These are phyloP conservation scores for Hycleus cichorii DNA, from an alignment of 1,140 invertebrate species.

Conservation along the genomic window DNA sequence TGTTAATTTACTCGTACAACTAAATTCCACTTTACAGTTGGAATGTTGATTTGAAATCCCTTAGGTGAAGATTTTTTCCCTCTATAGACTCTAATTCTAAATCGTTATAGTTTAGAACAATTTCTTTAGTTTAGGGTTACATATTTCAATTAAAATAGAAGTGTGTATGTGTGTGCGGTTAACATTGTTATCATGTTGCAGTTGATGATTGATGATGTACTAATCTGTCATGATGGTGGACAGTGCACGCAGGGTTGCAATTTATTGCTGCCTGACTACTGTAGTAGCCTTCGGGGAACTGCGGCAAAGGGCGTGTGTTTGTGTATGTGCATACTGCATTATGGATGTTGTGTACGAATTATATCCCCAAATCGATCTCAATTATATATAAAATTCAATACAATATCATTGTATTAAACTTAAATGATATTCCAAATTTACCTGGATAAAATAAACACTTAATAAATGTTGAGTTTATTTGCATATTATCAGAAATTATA, in stretches of 20 bases:
- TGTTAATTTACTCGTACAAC: conserved; percentile 22
- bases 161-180: conserved; percentile 5
- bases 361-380: no score
- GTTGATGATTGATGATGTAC: conserved; percentile 39
- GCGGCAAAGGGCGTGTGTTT: not conserved
- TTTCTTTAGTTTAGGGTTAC: conserved; percentile 3
- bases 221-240: conserved; percentile 40
- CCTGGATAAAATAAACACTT: no score
- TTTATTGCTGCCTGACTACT: conserved; percentile 32
- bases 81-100: no score
- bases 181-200: conserved; percentile 27
- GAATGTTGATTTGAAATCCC: no score
- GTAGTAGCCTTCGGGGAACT: conserved; percentile 19
- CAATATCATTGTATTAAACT: no score
- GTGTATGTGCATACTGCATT: conserved; percentile 6
- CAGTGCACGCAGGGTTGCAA: conserved; percentile 32
- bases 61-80: no score
- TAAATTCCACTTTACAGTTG: not conserved
- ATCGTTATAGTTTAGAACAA: no score
- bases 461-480: no score
- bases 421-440: no score
- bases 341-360: conserved; percentile 5
- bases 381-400: no score
- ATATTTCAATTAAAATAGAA: conserved; percentile 36
- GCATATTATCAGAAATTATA: no score